Percentiles rank a stretch among this genome's conserved stretches.
Evolutionary conservation across 2,888 invertebrate species (phyloP).

Genomic region (Andricus quercusramuli): DNA sequence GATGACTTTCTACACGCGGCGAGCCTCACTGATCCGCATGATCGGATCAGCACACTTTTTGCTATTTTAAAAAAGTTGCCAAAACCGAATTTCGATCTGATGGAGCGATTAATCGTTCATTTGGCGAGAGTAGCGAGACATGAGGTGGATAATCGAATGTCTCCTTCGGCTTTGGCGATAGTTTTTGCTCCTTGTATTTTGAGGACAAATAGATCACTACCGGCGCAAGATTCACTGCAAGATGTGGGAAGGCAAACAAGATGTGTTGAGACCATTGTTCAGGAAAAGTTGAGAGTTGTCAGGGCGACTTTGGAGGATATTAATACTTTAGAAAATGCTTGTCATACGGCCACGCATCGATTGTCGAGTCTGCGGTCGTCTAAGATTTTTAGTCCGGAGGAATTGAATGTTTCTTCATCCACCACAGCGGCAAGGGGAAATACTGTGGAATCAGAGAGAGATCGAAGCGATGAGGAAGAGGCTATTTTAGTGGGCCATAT

Average conservation of each 20-base stretch:
- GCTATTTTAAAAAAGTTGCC: conserved; percentile 94
- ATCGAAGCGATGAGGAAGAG: conserved; percentile 85
- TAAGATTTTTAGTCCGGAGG: conserved; percentile 84
- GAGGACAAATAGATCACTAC: conserved; percentile 91
- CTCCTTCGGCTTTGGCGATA: conserved; percentile 93
- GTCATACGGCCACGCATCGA: conserved; percentile 90
- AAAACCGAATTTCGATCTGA: conserved; percentile 92
- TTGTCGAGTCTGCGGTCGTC: conserved; percentile 88
- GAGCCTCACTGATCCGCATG: conserved; percentile 89
- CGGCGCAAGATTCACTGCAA: conserved; percentile 94
- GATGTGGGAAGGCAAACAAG: conserved; percentile 94
- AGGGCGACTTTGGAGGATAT: conserved; percentile 92
- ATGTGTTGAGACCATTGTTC: conserved; percentile 94
- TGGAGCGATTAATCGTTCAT: conserved; percentile 96
- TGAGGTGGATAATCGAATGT: conserved; percentile 95
- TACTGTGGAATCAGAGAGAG: conserved; percentile 70
- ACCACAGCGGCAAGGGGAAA: conserved; percentile 65
- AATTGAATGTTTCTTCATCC: conserved; percentile 76
- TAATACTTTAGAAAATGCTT: conserved; percentile 92
- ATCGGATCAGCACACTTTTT: conserved; percentile 90
- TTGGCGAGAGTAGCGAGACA: conserved; percentile 92
- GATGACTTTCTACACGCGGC: conserved; percentile 96
- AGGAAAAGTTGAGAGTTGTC: conserved; percentile 92
- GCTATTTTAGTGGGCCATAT: conserved; percentile 88
- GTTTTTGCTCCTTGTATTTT: conserved; percentile 97